Evolutionary conservation across 2,888 invertebrate species (phyloP), one percentile per base, ranked within the genome.

Genomic region (Cephalotes varians): DNA sequence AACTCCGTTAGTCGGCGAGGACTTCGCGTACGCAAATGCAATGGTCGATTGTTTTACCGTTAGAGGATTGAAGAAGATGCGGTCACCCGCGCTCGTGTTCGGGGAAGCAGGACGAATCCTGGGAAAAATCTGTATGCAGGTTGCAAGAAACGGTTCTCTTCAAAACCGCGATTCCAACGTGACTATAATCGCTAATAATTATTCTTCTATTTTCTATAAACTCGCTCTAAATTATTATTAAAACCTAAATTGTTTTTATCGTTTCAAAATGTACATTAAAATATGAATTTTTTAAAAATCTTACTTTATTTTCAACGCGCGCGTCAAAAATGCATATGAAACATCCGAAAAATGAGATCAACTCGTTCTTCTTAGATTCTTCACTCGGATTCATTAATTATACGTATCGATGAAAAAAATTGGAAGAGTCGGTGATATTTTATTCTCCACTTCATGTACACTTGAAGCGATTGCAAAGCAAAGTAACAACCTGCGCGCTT

Each of bases 1-100:
- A 90, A 90, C 90, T 90, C 90, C 90, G 90, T 91, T 90, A 90
- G 90, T 71, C 85, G 80, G 76, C 74, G 85, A 82, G 82, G 81
- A 81, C 77, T 85, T 85, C 84, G 56, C 83, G 83, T 89, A 90
- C 90, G 90, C 90, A 90, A 89, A 90, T 90, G 86, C 84, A 87
- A 81, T 76, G 85, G 73, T 82, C 73, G 74, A 73, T 58, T 44
- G 56, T 34, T 87, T 86, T 85, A 90, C 90, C 90, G 90, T 90
- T 90, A 90, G 87, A 89, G 84, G 58, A 60, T 83, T 80, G 89
- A 90, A 87, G 85, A 90, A 85, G 88, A 85, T 64, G 77, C 44
- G 72, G 34, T 47, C 72, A 58, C 71, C 85, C 89, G 73, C 71
- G 58, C 67, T 79, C 88, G 67, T 71, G 83, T 80, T 21, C 62